Evolutionary conservation across 2,888 invertebrate genomes (phyloP).

Genomic region (Laothoe populi): DNA sequence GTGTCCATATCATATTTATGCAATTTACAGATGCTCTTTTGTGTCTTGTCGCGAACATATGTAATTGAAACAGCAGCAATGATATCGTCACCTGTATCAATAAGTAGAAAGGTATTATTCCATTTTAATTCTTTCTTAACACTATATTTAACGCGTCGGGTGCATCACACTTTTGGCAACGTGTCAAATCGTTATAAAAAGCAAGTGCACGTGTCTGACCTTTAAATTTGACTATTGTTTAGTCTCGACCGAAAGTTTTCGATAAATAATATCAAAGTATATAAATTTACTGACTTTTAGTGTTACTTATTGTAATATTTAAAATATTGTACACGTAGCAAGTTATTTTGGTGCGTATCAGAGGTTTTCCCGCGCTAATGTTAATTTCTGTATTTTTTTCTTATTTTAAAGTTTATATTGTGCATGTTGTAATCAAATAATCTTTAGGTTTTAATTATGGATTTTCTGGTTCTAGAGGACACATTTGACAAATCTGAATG

Average conservation of each 20-base stretch:
- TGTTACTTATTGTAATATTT: not conserved
- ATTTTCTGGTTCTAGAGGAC: too few species aligned
- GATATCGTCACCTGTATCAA: not conserved
- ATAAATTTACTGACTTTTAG: conserved; percentile 9
- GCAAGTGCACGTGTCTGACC: conserved; percentile 27
- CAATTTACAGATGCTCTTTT: not conserved
- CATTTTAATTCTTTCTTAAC: not conserved
- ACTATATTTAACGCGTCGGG: conserved; percentile 12
- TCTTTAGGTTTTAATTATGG: too few species aligned
- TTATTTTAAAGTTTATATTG: too few species aligned
- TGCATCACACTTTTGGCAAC: conserved; percentile 30
- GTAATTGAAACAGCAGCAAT: not conserved
- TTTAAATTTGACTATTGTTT: conserved; percentile 29
- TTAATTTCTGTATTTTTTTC: too few species aligned
- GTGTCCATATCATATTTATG: not conserved
- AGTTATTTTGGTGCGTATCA: too few species aligned
- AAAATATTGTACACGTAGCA: too few species aligned
- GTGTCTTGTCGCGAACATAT: not conserved
- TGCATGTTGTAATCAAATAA: too few species aligned
- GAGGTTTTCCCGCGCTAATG: too few species aligned
- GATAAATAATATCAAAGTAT: conserved; percentile 15
- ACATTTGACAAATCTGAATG: too few species aligned
- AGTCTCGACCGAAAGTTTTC: conserved; percentile 23
- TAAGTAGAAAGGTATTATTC: conserved; percentile 12
- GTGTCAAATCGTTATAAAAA: conserved; percentile 28